Percentiles rank a stretch among this genome's conserved stretches.
phyloP scores from a whole-genome alignment of 1,140 invertebrate genomes.

The Vanessa tameamea region DNA sequence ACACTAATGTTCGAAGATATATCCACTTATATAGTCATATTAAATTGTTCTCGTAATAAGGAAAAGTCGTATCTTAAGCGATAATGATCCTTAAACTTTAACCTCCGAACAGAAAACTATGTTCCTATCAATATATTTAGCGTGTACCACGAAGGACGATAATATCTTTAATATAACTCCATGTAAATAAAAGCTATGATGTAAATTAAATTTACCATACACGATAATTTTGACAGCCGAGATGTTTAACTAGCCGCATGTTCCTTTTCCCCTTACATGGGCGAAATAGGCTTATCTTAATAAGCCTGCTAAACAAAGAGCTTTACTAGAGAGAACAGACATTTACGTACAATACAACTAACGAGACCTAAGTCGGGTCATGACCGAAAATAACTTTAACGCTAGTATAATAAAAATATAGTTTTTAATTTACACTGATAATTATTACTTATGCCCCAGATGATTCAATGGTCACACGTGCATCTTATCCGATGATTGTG shows the following conservation, averaged over 20 bases:
- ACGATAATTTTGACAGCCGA: slow-evolving; percentile 40
- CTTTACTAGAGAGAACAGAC: slow-evolving; percentile 26
- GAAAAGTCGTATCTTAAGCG: slow-evolving; percentile 19
- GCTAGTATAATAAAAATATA: slow-evolving; percentile 7
- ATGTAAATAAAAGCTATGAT: slow-evolving; percentile 37
- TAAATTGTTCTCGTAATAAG: background rate
- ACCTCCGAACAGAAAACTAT: slow-evolving; percentile 26
- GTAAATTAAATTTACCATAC: slow-evolving; percentile 41
- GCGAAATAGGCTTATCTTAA: slow-evolving; percentile 41
- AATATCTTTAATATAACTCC: slow-evolving; percentile 27
- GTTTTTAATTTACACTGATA: background rate
- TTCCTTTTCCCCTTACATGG: slow-evolving; percentile 36
- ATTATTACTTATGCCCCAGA: no score
- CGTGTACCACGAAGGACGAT: slow-evolving; percentile 29
- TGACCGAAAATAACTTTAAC: slow-evolving; percentile 22
- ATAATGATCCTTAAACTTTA: slow-evolving; percentile 19
- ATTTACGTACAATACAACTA: slow-evolving; percentile 25
- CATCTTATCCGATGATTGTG: no score
- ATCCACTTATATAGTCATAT: no score
- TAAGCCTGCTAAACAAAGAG: slow-evolving; percentile 37
- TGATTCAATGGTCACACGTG: no score
- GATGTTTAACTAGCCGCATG: slow-evolving; percentile 37
- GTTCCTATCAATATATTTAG: slow-evolving; percentile 28
- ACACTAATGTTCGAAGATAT: no score
- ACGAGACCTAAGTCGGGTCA: slow-evolving; percentile 27